Conservation (phyloP, 2,888 invertebrate genomes). For the Drosophila cyrtoloma region DNA sequence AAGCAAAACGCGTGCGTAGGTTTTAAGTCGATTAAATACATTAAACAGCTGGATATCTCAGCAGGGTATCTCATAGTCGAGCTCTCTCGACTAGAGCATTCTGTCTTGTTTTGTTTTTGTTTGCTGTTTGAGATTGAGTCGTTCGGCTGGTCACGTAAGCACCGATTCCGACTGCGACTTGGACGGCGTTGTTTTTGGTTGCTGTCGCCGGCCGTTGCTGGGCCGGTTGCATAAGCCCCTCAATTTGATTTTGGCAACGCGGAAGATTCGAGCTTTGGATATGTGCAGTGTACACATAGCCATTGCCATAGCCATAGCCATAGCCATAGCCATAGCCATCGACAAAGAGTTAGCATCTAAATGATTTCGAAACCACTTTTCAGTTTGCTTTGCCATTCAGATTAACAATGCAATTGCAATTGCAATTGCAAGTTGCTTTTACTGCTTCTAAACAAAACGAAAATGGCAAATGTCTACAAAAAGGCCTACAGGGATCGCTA, state of each 20-base stretch:
- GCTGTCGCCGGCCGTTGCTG: constrained; percentile 39
- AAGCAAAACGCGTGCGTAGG: background rate
- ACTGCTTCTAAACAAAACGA: constrained; percentile 29
- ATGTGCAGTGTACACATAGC: constrained; percentile 15
- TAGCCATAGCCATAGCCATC: constrained; percentile 31
- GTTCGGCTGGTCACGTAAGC: constrained; percentile 73
- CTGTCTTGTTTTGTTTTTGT: constrained; percentile 10
- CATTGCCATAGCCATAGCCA: constrained; percentile 6
- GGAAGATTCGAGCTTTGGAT: constrained; percentile 59
- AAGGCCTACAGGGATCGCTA: constrained; percentile 6
- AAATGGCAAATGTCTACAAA: constrained; percentile 8
- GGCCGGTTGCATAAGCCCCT: constrained; percentile 64
- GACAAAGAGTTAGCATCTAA: constrained; percentile 49
- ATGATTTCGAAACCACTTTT: constrained; percentile 51
- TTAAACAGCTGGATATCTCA: background rate
- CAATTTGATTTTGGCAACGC: constrained; percentile 72
- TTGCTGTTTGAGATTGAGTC: constrained; percentile 50
- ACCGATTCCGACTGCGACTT: constrained; percentile 60
- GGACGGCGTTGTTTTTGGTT: constrained; percentile 29
- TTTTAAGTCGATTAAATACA: background rate
- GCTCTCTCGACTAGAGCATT: background rate
- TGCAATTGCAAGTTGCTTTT: constrained; percentile 24
- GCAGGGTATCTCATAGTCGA: background rate
- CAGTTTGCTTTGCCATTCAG: constrained; percentile 28
- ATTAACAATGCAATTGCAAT: constrained; percentile 34